Evolutionary conservation across 2,113 vertebrate species (phyloP).

Genomic region (Phocoena sinus): DNA sequence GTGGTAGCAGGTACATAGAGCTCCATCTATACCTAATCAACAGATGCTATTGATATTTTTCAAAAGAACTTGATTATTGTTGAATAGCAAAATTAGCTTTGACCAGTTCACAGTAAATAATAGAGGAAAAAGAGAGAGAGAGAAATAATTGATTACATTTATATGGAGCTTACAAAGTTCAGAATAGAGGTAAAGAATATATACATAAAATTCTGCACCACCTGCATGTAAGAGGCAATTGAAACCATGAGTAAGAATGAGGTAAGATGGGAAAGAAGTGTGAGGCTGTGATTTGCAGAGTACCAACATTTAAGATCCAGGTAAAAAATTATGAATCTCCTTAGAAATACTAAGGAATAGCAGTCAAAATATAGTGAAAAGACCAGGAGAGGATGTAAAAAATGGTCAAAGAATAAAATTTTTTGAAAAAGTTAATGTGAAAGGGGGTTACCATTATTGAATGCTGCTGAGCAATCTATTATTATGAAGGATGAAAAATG

Average conservation of each 20-base stretch:
- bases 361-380: neutral
- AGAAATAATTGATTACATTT: neutral
- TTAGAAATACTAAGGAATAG: neutral
- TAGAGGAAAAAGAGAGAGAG: neutral
- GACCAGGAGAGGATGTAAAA: neutral
- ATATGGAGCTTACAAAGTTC: neutral
- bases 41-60: neutral
- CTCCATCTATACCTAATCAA: neutral
- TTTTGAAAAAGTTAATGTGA: neutral
- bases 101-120: neutral
- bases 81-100: neutral
- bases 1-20: neutral
- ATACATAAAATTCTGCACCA: neutral
- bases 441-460: neutral
- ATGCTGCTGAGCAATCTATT: neutral
- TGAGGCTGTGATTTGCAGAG: neutral
- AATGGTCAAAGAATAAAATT: neutral
- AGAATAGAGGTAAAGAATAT: neutral
- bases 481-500: neutral
- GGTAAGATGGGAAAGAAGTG: neutral
- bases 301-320: neutral
- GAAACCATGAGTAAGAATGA: neutral
- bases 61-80: neutral
- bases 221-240: neutral
- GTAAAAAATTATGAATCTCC: neutral